Base-by-base conservation (phyloP, 2,797 vertebrate genomes). In the Schizopygopsis malacanthus region DNA sequence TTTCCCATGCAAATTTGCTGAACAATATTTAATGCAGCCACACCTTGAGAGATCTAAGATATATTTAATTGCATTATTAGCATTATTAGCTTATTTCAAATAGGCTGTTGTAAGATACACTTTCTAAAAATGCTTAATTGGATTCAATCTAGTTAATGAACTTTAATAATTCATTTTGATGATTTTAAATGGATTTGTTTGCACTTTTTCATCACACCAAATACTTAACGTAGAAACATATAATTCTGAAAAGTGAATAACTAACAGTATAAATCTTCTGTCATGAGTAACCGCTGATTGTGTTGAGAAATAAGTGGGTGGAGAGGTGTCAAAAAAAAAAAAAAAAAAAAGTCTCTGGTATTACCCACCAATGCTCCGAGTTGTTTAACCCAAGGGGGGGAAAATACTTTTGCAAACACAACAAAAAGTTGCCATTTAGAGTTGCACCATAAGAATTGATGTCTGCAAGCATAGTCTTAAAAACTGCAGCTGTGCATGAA, bases 401-500 rank as follows among this genome's bases (percentile, higher is more conserved):
- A 43, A 15, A 77, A 39, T 3, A 13, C 10, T 52, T 18, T 77
- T 77, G 73, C 33, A 79, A 79, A 43, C 37, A 61, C 37, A 16
- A 16, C 0, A 39, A 41, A 15, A 78, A 59, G 22, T 15, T 59
- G 52, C 4, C 22, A 41, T 78, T 59, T 25, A 25, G 16, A 39
- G 33, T 41, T 59, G 15, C 2, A n/a, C 33, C 12, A 59, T 78
- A 16, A 78, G 3, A 59, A 16, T 9, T 41, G 20, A 22, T 25
- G 76, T 9, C 39, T 39, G 33, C 22, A 54, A 52, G 47, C 11
- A 39, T 71, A 33, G 37, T 82, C 52, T 82, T 72, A 45, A 82
- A 82, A 82, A 18, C 39, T 22, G 47, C 73, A 84, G 83, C 75
- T 84, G 83, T 84, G 83, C 47, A 84, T 15, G 16, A 78, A 78